phyloP scores from a whole-genome alignment of 1,140 invertebrate species.

The Pogonomyrmex barbatus region DNA sequence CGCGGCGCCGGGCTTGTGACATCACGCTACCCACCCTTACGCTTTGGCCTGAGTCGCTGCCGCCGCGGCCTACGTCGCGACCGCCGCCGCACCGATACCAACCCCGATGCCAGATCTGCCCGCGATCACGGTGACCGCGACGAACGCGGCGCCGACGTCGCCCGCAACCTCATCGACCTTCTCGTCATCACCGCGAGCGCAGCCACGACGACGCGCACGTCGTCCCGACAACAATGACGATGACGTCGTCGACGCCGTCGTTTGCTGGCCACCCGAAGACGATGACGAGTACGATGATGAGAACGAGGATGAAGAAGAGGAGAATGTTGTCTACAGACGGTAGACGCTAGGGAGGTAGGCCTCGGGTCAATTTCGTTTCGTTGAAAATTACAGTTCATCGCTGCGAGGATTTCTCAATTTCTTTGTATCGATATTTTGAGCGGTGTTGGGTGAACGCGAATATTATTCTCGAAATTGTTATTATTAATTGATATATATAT shows the following conservation, averaged over 20 bases:
- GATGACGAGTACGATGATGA: slow-evolving; percentile 76
- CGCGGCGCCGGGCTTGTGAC: slow-evolving; percentile 90
- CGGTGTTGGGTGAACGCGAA: neutral
- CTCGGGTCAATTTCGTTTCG: slow-evolving; percentile 11
- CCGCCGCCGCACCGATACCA: slow-evolving; percentile 52
- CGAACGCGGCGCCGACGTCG: neutral
- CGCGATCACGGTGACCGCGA: neutral
- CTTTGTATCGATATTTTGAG: neutral
- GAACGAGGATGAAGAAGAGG: slow-evolving; percentile 77
- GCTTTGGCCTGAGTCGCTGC: slow-evolving; percentile 89
- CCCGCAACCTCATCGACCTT: slow-evolving; percentile 12
- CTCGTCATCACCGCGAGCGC: slow-evolving; percentile 19
- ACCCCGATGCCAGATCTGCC: slow-evolving; percentile 15
- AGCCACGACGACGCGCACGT: slow-evolving; percentile 41
- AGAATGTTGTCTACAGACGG: slow-evolving; percentile 63
- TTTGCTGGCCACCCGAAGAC: slow-evolving; percentile 73
- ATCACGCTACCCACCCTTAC: slow-evolving; percentile 87
- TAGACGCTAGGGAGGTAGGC: neutral
- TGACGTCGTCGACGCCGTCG: slow-evolving; percentile 49
- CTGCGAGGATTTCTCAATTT: neutral
- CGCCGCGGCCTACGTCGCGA: slow-evolving; percentile 77
- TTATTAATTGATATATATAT: neutral
- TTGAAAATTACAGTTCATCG: slow-evolving; percentile 43
- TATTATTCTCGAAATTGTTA: neutral
- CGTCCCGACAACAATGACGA: slow-evolving; percentile 54